Evolutionary conservation across 2,888 invertebrate genomes (phyloP).

Genomic region (Nymphalis c-album): DNA sequence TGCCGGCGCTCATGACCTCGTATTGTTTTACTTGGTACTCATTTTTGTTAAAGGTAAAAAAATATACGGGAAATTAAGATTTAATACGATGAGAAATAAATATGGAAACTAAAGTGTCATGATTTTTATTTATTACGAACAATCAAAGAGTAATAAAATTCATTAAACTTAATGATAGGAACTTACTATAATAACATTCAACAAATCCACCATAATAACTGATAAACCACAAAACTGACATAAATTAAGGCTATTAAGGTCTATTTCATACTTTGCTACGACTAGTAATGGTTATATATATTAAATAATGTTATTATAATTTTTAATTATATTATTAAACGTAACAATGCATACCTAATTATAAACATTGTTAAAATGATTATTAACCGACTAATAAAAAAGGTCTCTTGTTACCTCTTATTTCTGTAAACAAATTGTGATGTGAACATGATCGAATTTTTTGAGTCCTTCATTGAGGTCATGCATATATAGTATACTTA

Average conservation of each 20-base stretch:
- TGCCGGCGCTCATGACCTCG: not conserved
- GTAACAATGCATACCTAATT: not conserved
- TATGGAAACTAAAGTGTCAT: slow-evolving; percentile 19
- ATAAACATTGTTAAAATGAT: not conserved
- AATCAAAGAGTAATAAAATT: slow-evolving; percentile 26
- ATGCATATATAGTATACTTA: too few relatives aligned
- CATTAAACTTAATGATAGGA: slow-evolving; percentile 37
- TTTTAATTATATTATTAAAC: too few relatives aligned
- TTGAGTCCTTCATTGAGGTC: too few relatives aligned
- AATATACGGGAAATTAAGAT: slow-evolving; percentile 29
- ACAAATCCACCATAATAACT: slow-evolving; percentile 17
- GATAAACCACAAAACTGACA: slow-evolving; percentile 1
- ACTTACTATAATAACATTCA: slow-evolving; percentile 29
- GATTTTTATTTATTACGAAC: slow-evolving; percentile 37
- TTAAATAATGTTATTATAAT: not conserved
- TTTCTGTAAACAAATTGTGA: too few relatives aligned
- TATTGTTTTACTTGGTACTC: slow-evolving; percentile 4
- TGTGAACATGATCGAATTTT: too few relatives aligned
- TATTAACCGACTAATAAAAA: not conserved
- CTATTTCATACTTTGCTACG: slow-evolving; percentile 6
- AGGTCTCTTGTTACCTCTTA: too few relatives aligned
- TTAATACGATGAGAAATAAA: slow-evolving; percentile 27
- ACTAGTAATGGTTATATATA: slow-evolving; percentile 21
- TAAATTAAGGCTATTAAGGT: not conserved
- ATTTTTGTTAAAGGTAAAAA: slow-evolving; percentile 22